Evolutionary conservation across 2,113 vertebrate species (phyloP).

Genomic region (Sturnira hondurensis): DNA sequence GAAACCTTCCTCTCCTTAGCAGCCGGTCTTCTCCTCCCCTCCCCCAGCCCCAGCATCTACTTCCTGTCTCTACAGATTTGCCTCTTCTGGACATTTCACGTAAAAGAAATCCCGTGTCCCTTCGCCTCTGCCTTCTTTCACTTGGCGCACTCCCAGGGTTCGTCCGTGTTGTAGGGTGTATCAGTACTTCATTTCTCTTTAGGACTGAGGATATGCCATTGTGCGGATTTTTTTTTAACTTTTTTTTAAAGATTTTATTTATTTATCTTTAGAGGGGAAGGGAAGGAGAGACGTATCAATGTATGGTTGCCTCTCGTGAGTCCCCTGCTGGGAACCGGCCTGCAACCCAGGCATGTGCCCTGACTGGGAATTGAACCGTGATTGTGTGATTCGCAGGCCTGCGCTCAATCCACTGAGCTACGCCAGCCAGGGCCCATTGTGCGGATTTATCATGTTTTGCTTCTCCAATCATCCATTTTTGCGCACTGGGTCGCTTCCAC

Average conservation of each 20-base stretch:
- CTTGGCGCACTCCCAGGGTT: not conserved
- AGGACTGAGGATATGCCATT: not conserved
- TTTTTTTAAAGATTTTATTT: too few relatives aligned
- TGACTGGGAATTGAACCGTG: too few relatives aligned
- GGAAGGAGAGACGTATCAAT: too few relatives aligned
- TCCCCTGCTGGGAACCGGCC: too few relatives aligned
- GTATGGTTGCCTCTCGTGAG: too few relatives aligned
- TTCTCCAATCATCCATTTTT: accelerated
- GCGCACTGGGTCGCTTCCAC: not conserved
- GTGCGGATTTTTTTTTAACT: not conserved
- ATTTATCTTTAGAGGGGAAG: too few relatives aligned
- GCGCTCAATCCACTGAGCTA: too few relatives aligned
- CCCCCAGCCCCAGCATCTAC: not conserved
- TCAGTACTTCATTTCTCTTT: not conserved
- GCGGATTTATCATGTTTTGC: not conserved
- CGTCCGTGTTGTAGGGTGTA: not conserved
- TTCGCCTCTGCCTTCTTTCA: not conserved
- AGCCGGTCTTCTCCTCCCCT: not conserved
- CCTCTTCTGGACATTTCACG: not conserved
- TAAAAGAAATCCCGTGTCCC: not conserved
- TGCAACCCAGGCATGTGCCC: too few relatives aligned
- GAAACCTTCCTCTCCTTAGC: not conserved
- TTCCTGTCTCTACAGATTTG: not conserved
- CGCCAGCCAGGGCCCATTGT: too few relatives aligned
- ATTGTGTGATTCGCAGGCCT: too few relatives aligned